These are phyloP conservation scores for Amphiprion ocellaris DNA, from an alignment of 2,113 vertebrate genomes.

Conservation along the genomic window DNA sequence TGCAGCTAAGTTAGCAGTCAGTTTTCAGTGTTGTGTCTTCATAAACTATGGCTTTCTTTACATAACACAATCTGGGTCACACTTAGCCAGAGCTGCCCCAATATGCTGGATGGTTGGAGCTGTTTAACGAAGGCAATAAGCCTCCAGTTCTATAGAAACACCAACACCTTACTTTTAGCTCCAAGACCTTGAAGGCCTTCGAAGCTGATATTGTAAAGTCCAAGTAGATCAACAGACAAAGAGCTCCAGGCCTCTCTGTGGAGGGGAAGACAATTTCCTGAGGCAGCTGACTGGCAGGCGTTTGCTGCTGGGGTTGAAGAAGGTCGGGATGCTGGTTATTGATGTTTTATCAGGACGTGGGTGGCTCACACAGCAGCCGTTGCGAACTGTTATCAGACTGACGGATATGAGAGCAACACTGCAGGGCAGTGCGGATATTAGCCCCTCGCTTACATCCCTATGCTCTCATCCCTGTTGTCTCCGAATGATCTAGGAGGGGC, in stretches of 20 bases:
- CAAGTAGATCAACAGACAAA: constrained; percentile 51
- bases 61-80: constrained; percentile 44
- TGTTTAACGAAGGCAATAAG: constrained; percentile 25
- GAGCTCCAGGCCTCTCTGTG: constrained; percentile 16
- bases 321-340: constrained; percentile 61
- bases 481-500: constrained; percentile 56
- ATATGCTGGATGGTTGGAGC: constrained; percentile 19
- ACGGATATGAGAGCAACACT: constrained; percentile 69
- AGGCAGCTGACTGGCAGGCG: constrained; percentile 48
- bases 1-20: not conserved
- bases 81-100: not conserved
- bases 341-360: constrained; percentile 68
- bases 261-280: constrained; percentile 73
- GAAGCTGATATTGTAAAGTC: constrained; percentile 46
- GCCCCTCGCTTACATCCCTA: constrained; percentile 46
- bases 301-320: constrained; percentile 48
- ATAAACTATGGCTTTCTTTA: constrained; percentile 18
- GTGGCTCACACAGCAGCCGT: constrained; percentile 48
- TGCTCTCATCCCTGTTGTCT: constrained; percentile 49
- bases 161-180: constrained; percentile 37
- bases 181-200: constrained; percentile 35
- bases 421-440: constrained; percentile 57
- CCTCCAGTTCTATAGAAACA: constrained; percentile 32
- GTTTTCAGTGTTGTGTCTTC: constrained; percentile 1
- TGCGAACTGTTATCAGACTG: constrained; percentile 55